Evolutionary conservation across 2,113 vertebrate species (phyloP).

Genomic region (Petromus typicus): DNA sequence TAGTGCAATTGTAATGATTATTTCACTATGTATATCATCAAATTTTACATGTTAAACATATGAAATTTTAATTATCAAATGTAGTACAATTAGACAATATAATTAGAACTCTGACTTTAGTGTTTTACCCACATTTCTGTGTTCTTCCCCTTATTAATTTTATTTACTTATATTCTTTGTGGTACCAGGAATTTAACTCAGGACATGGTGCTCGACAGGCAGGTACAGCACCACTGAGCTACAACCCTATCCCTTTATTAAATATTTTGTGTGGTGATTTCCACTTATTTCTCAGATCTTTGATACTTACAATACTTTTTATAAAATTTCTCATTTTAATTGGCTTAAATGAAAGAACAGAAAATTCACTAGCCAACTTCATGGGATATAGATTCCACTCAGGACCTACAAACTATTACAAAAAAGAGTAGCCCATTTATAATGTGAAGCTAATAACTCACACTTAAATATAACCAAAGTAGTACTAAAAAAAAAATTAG

Average conservation of each 20-base stretch:
- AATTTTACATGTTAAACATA: not conserved
- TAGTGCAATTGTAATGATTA: not conserved
- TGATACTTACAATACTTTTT: not conserved
- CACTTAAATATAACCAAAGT: not conserved
- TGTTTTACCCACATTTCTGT: not conserved
- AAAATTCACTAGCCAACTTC: not conserved
- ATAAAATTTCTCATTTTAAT: not conserved
- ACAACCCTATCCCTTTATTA: not conserved
- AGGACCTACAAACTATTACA: slow-evolving; percentile 2
- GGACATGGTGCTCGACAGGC: no score
- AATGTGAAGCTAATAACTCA: not conserved
- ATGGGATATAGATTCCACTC: slow-evolving; percentile 7
- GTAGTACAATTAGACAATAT: not conserved
- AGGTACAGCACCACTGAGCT: no score
- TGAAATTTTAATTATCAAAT: not conserved
- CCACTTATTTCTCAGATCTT: not conserved
- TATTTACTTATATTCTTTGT: no score
- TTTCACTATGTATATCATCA: not conserved
- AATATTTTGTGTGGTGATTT: not conserved
- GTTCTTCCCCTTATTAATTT: not conserved
- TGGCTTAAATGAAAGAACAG: not conserved
- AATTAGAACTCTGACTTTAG: not conserved
- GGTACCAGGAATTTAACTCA: no score
- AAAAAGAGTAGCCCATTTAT: not conserved
- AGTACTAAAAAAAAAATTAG: not conserved